Percentiles rank a stretch among this genome's conserved stretches.
phyloP scores from a whole-genome alignment of 2,888 invertebrate genomes.

The Julus scandinavius region DNA sequence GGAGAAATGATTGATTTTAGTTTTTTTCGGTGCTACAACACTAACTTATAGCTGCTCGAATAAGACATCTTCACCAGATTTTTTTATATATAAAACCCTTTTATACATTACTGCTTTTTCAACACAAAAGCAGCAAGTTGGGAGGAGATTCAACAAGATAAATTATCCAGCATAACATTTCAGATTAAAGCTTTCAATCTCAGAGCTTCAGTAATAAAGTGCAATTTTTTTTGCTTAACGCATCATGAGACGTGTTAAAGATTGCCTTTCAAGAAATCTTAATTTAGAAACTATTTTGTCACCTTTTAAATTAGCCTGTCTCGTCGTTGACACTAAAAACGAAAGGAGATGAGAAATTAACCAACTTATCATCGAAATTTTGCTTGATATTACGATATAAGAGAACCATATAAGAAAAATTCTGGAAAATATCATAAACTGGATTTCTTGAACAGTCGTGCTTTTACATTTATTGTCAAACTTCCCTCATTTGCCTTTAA shows the following conservation, averaged over 20 bases:
- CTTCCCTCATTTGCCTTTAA: neutral
- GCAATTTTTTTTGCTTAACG: neutral
- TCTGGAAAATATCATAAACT: no score
- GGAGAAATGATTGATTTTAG: slow-evolving; percentile 44
- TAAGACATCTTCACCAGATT: slow-evolving; percentile 30
- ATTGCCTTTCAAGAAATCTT: neutral
- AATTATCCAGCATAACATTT: slow-evolving; percentile 8
- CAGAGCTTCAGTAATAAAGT: slow-evolving; percentile 43
- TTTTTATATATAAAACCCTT: neutral
- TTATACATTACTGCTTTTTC: slow-evolving; percentile 3
- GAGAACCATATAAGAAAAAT: no score
- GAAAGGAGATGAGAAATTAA: slow-evolving; percentile 10
- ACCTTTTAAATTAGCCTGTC: slow-evolving; percentile 15
- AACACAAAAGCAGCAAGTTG: neutral
- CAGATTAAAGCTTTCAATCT: slow-evolving; percentile 43
- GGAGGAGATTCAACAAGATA: slow-evolving; percentile 36
- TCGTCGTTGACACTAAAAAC: neutral
- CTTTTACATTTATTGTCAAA: neutral
- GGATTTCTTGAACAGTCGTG: neutral
- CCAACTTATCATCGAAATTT: slow-evolving; percentile 8
- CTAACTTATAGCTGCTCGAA: slow-evolving; percentile 9
- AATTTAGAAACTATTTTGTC: slow-evolving; percentile 32
- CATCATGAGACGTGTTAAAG: neutral
- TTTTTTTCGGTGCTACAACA: slow-evolving; percentile 4
- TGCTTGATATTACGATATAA: no score